phyloP scores from a whole-genome alignment of 2,113 vertebrate genomes.

The Cebidichthys violaceus region DNA sequence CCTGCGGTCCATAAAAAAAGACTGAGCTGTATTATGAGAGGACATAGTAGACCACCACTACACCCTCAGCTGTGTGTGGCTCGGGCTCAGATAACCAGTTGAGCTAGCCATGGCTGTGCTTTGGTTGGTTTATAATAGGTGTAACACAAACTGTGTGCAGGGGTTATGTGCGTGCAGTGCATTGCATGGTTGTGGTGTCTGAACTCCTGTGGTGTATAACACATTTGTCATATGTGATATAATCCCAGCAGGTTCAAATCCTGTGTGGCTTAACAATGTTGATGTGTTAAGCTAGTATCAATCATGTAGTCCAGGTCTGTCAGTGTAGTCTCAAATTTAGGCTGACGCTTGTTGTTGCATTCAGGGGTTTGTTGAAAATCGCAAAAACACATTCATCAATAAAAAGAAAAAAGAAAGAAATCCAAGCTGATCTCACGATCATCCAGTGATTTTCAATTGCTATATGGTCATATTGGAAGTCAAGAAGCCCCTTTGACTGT shows the following conservation, averaged over 20 bases:
- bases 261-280: neutral
- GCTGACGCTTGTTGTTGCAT: neutral
- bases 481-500: neutral
- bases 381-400: neutral
- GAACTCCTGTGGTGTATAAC: neutral
- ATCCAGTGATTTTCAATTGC: neutral
- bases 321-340: neutral
- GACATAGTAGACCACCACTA: neutral
- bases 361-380: neutral
- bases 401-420: neutral
- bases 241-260: neutral
- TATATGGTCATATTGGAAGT: neutral
- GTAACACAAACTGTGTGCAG: neutral
- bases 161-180: neutral
- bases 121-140: neutral
- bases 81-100: neutral
- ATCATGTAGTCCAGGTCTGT: too few species aligned
- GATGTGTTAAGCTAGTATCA: neutral
- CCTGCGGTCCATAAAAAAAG: neutral
- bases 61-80: neutral
- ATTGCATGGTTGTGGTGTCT: neutral
- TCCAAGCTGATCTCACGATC: neutral
- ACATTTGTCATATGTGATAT: conserved; percentile 1
- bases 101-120: neutral
- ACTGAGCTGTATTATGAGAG: neutral